These are phyloP conservation scores for Pteropus rufus DNA, from an alignment of 2,797 vertebrate species.

Conservation along the genomic window DNA sequence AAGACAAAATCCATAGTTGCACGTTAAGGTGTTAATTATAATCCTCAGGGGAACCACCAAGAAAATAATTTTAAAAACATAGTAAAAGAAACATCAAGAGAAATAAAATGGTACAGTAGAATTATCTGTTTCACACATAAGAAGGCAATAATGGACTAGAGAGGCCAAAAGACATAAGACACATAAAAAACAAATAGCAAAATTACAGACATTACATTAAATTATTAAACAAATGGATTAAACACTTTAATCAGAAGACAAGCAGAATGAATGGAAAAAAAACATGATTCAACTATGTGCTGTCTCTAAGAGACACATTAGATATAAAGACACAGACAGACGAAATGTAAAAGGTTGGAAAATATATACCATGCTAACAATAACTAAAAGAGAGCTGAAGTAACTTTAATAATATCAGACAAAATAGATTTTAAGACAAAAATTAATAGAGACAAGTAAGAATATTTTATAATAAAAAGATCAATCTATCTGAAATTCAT, in stretches of 20 bases:
- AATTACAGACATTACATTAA: background rate
- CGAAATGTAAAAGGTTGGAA: background rate
- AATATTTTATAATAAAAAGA: background rate
- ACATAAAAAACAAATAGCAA: background rate
- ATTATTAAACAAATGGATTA: background rate
- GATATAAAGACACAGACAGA: background rate
- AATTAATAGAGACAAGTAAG: background rate
- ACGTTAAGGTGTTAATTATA: constrained; percentile 28
- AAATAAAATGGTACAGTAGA: background rate
- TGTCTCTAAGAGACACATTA: background rate
- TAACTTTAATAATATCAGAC: background rate
- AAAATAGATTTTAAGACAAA: constrained; percentile 7
- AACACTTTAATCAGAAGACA: background rate
- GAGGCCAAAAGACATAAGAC: background rate
- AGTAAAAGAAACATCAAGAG: background rate
- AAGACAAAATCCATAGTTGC: constrained; percentile 8
- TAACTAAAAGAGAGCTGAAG: background rate
- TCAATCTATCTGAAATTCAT: background rate
- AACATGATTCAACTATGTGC: background rate
- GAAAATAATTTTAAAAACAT: constrained; percentile 20
- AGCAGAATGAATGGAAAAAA: background rate
- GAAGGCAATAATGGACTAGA: background rate
- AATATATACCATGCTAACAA: background rate
- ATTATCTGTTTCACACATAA: constrained; percentile 18
- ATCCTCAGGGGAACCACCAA: background rate